Conservation (phyloP, 2,113 vertebrate species). For the Aptenodytes forsteri region DNA sequence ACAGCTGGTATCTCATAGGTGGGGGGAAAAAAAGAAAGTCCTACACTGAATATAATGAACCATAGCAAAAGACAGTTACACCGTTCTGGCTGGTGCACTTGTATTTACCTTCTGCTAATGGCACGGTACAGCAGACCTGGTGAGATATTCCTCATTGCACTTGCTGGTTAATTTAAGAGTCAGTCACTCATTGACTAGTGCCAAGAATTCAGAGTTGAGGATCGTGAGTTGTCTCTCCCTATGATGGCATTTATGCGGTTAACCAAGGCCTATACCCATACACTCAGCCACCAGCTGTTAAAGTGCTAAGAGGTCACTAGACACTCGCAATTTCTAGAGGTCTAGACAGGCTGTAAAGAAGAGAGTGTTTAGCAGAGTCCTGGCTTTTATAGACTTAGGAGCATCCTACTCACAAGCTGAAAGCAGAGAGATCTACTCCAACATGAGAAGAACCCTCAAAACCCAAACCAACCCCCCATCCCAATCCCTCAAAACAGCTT, state of each 20-base stretch:
- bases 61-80: background rate
- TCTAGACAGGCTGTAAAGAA: background rate
- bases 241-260: background rate
- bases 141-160: background rate
- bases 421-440: background rate
- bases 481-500: background rate
- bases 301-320: background rate
- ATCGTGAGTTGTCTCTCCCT: background rate
- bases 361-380: background rate
- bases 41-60: background rate
- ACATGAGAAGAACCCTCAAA: background rate
- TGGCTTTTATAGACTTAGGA: background rate
- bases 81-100: background rate
- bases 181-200: background rate
- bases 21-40: background rate
- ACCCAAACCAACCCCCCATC: background rate
- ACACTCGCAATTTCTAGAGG: background rate
- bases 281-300: background rate
- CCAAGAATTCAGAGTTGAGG: background rate
- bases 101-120: background rate
- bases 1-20: background rate
- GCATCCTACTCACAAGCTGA: background rate
- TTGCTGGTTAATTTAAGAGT: background rate
- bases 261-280: background rate
- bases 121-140: background rate